Evolutionary conservation across 2,113 vertebrate genomes (phyloP).

Genomic region (Cebidichthys violaceus): DNA sequence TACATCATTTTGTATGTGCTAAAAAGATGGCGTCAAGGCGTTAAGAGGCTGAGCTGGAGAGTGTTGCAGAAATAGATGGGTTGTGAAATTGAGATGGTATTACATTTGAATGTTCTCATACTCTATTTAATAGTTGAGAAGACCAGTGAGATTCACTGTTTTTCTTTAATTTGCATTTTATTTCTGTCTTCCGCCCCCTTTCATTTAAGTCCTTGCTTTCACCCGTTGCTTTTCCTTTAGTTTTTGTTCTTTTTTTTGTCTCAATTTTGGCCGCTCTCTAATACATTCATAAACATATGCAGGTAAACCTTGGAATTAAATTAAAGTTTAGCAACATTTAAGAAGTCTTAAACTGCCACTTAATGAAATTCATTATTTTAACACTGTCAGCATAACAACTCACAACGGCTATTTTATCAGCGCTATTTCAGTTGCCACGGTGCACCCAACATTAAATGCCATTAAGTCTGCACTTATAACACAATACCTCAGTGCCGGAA

Average conservation of each 20-base stretch:
- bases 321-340: constrained; percentile 48
- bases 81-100: constrained; percentile 80
- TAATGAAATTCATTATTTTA: constrained; percentile 57
- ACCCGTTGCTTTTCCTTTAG: not conserved
- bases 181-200: constrained; percentile 56
- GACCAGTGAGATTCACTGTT: constrained; percentile 68
- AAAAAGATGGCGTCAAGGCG: constrained; percentile 73
- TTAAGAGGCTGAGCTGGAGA: constrained; percentile 75
- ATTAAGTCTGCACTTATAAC: constrained; percentile 40
- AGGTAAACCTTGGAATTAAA: constrained; percentile 47
- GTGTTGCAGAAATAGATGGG: constrained; percentile 77
- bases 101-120: constrained; percentile 72
- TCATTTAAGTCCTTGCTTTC: constrained; percentile 26
- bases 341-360: constrained; percentile 44
- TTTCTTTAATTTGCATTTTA: constrained; percentile 75
- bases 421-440: constrained; percentile 18
- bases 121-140: constrained; percentile 73
- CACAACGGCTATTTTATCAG: constrained; percentile 54
- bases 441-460: constrained; percentile 50
- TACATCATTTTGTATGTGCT: constrained; percentile 73
- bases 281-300: constrained; percentile 22
- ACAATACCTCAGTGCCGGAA: constrained; percentile 1
- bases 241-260: not conserved
- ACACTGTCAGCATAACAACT: constrained; percentile 34
- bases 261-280: not conserved